A percentile compares a stretch with the other conserved stretches of the same genome.
Conservation (phyloP, 2,113 vertebrate species). For the Brienomyrus brachyistius region DNA sequence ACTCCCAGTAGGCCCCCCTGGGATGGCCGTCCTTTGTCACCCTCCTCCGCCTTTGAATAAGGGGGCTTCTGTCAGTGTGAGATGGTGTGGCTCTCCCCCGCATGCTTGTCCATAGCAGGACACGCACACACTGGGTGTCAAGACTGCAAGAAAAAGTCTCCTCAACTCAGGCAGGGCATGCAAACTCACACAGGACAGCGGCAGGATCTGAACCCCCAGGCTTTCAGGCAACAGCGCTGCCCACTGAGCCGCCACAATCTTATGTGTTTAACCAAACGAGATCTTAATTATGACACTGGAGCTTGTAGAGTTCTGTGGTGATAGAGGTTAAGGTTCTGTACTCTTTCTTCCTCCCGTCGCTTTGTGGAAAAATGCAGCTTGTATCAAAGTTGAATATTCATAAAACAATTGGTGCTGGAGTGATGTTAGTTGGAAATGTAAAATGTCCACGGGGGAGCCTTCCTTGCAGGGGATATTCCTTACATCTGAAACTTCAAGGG, state of each 20-base stretch:
- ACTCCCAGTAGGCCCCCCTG: neutral
- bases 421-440: slow-evolving; percentile 57
- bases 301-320: slow-evolving; percentile 4
- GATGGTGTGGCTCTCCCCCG: neutral
- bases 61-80: neutral
- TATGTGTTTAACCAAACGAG: slow-evolving; percentile 6
- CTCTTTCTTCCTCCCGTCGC: slow-evolving; percentile 36
- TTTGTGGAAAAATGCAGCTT: slow-evolving; percentile 48
- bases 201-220: neutral
- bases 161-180: neutral
- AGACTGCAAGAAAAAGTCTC: neutral
- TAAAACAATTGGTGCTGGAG: slow-evolving; percentile 45
- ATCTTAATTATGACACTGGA: slow-evolving; percentile 26
- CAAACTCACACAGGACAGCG: neutral
- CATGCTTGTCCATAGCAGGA: neutral
- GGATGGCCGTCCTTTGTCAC: neutral
- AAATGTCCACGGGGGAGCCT: slow-evolving; percentile 61
- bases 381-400: slow-evolving; percentile 63
- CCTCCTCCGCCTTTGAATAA: neutral
- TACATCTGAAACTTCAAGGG: slow-evolving; percentile 67
- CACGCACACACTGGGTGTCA: neutral
- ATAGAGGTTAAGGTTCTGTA: slow-evolving; percentile 26
- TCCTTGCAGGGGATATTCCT: slow-evolving; percentile 50
- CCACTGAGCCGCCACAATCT: neutral
- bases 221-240: neutral